Conservation (phyloP, 2,797 vertebrate species). For the Alauda arvensis region DNA sequence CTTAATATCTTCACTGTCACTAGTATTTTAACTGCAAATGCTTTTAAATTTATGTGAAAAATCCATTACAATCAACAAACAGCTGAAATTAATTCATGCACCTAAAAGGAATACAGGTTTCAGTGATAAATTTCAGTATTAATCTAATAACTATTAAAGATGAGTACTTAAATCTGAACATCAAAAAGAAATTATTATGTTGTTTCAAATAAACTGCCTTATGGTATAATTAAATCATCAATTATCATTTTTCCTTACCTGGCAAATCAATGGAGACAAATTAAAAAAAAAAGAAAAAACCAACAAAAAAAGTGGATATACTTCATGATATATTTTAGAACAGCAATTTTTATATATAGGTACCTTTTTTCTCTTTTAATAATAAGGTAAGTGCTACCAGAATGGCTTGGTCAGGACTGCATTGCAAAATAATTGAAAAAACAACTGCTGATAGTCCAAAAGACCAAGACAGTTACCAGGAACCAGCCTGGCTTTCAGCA, state of each 20-base stretch:
- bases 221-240: background rate
- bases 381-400: background rate
- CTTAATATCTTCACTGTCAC: background rate
- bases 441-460: background rate
- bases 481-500: background rate
- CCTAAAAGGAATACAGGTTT: conserved; percentile 2
- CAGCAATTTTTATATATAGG: background rate
- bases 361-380: background rate
- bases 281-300: background rate
- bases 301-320: background rate
- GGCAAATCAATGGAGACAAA: background rate
- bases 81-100: background rate
- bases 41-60: background rate
- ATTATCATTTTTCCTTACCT: background rate
- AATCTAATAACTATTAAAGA: background rate
- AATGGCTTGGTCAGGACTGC: background rate
- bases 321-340: background rate
- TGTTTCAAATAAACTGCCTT: background rate
- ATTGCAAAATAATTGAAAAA: background rate
- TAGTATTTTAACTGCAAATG: background rate
- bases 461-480: background rate
- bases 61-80: background rate
- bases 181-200: background rate
- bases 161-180: conserved; percentile 1
- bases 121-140: background rate